phyloP scores from a whole-genome alignment of 2,113 vertebrate species.

The Pardalotus punctatus region DNA sequence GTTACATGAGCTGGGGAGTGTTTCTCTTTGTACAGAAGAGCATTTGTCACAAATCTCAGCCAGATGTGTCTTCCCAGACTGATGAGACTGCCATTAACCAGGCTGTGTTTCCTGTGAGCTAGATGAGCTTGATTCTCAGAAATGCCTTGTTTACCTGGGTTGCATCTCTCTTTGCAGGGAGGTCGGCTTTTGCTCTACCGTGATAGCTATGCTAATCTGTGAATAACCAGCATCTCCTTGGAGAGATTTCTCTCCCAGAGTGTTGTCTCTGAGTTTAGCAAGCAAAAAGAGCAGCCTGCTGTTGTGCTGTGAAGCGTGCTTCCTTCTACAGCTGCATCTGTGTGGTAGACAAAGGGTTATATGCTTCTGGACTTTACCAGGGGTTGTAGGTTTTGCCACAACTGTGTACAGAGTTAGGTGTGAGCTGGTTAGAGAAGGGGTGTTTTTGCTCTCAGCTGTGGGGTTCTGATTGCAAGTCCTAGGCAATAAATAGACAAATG shows the following conservation, averaged over 20 bases:
- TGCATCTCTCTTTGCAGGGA: not conserved
- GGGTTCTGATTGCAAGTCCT: not conserved
- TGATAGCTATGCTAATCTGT: not conserved
- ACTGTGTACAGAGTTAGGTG: not conserved
- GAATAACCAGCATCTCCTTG: not conserved
- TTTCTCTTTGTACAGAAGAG: not conserved
- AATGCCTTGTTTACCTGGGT: not conserved
- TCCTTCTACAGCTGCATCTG: not conserved
- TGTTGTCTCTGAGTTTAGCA: not conserved
- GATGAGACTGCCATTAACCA: not conserved
- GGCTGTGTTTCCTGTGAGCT: not conserved
- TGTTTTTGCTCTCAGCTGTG: fast-evolving
- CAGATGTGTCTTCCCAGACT: not conserved
- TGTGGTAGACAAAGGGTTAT: not conserved
- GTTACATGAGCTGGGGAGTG: constrained; percentile 10
- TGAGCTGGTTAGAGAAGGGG: not conserved
- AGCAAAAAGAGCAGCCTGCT: not conserved
- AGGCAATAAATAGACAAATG: not conserved
- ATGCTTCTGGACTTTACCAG: not conserved
- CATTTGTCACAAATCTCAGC: constrained; percentile 3
- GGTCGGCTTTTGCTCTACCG: not conserved
- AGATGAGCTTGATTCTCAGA: not conserved
- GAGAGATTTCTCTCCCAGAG: not conserved
- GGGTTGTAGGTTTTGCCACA: not conserved
- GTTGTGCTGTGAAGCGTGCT: not conserved